Percentiles rank a stretch among this genome's conserved stretches.
These are phyloP conservation scores for Chrysotoxum bicinctum DNA, from an alignment of 2,888 invertebrate species.

Conservation along the genomic window DNA sequence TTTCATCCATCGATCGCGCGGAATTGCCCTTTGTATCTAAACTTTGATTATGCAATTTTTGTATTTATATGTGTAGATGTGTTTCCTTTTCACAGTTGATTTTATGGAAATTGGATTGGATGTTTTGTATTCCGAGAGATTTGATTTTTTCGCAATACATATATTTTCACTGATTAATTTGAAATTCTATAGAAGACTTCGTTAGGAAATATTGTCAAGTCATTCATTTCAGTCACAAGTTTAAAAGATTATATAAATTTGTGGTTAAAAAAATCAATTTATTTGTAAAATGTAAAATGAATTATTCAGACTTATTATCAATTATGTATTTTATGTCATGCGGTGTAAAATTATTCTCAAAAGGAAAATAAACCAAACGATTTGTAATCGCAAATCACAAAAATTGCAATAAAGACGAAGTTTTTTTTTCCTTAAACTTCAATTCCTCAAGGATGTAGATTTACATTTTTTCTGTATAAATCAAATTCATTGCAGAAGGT, in stretches of 20 bases:
- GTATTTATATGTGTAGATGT: neutral
- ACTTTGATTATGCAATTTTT: slow-evolving; percentile 46
- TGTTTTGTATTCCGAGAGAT: slow-evolving; percentile 11
- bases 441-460: slow-evolving; percentile 17
- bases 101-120: slow-evolving; percentile 40
- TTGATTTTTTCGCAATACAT: slow-evolving; percentile 40
- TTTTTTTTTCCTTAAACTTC: neutral
- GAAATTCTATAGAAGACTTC: slow-evolving; percentile 42
- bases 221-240: neutral
- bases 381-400: slow-evolving; percentile 14
- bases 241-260: slow-evolving; percentile 18
- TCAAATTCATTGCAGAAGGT: slow-evolving; percentile 4
- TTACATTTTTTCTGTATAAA: neutral
- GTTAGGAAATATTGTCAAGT: neutral
- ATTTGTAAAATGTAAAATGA: slow-evolving; percentile 6
- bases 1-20: slow-evolving; percentile 19
- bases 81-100: neutral
- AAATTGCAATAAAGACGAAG: neutral
- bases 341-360: neutral
- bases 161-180: slow-evolving; percentile 10
- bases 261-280: slow-evolving; percentile 8
- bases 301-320: neutral
- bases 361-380: neutral
- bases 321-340: neutral
- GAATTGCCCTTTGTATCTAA: slow-evolving; percentile 34